phyloP scores from a whole-genome alignment of 2,113 vertebrate genomes.

The Spilogale gracilis region DNA sequence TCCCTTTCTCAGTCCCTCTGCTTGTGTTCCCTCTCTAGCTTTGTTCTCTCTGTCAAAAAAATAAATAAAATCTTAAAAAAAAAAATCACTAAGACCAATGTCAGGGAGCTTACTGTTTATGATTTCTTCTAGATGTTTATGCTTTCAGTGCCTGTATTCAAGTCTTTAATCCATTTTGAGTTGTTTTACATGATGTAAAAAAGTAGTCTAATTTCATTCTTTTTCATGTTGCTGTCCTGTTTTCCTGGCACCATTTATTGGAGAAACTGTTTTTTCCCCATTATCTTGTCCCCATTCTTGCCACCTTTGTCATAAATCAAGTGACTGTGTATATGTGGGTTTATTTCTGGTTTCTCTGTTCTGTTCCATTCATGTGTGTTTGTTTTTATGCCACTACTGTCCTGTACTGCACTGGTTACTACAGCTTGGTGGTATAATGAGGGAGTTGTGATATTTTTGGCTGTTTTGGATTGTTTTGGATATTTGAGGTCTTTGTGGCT shows the following conservation, averaged over 20 bases:
- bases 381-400: not conserved
- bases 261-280: not conserved
- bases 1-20: no score
- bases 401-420: not conserved
- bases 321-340: not conserved
- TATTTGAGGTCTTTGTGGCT: not conserved
- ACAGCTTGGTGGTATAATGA: not conserved
- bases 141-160: not conserved
- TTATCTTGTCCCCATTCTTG: not conserved
- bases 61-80: not conserved
- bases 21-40: no score
- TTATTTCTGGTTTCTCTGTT: not conserved
- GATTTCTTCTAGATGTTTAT: not conserved
- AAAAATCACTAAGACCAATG: not conserved
- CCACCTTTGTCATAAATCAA: not conserved
- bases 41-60: no score
- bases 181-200: not conserved
- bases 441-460: not conserved
- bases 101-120: not conserved
- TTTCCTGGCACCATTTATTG: not conserved
- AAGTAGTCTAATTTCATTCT: not conserved
- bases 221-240: not conserved
- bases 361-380: not conserved
- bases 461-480: not conserved
- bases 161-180: not conserved